Evolutionary conservation across 1,140 invertebrate species (phyloP).

Genomic region (Nebria ingens): DNA sequence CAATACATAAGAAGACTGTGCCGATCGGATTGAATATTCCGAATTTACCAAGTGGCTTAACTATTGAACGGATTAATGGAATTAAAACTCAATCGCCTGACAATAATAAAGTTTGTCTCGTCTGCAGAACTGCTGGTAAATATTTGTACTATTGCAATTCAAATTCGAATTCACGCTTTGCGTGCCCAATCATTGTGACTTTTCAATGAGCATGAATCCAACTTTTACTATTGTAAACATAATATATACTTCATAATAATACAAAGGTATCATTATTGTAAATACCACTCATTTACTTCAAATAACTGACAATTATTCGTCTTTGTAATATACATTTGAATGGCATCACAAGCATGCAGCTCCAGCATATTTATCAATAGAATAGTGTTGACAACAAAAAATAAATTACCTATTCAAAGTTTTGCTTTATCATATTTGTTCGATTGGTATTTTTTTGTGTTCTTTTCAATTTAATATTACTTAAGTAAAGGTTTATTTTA

Average conservation of each 20-base stretch:
- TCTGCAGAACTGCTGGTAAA: slow-evolving; percentile 38
- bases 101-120: slow-evolving; percentile 35
- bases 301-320: too few relatives aligned
- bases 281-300: slow-evolving; percentile 8
- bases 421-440: too few relatives aligned
- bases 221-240: too few relatives aligned
- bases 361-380: too few relatives aligned
- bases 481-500: slow-evolving; percentile 19
- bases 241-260: slow-evolving; percentile 6
- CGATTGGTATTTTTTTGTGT: too few relatives aligned
- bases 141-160: too few relatives aligned
- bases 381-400: too few relatives aligned
- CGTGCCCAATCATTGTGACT: too few relatives aligned
- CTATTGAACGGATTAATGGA: slow-evolving; percentile 31
- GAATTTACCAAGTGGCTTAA: slow-evolving; percentile 29
- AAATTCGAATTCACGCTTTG: background rate
- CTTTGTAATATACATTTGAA: too few relatives aligned
- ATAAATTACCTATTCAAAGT: too few relatives aligned
- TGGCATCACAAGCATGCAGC: too few relatives aligned
- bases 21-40: slow-evolving; percentile 20
- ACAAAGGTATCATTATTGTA: background rate
- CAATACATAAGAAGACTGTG: slow-evolving; percentile 23
- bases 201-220: too few relatives aligned
- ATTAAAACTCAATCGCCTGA: slow-evolving; percentile 35
- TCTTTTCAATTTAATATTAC: slow-evolving; percentile 9